Conservation (phyloP, 2,888 invertebrate genomes). For the Baronia brevicornis region DNA sequence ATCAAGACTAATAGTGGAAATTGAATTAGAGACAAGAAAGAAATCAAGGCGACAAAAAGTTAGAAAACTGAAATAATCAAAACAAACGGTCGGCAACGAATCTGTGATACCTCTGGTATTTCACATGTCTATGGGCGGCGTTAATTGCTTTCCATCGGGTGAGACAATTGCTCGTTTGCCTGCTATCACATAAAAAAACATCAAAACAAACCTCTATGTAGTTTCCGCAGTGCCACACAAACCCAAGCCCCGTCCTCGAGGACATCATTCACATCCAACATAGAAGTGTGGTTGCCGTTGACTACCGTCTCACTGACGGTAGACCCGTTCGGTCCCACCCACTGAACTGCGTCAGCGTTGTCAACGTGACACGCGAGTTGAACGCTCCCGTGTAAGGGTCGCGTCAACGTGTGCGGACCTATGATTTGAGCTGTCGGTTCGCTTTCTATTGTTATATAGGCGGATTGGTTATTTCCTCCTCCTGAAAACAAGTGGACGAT, state of each 20-base stretch:
- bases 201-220: conserved; percentile 31
- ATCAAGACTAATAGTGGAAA: no score
- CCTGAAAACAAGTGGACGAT: conserved; percentile 45
- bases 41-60: no score
- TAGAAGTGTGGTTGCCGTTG: conserved; percentile 27
- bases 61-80: no score
- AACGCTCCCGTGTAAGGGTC: conserved; percentile 26
- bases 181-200: conserved; percentile 52
- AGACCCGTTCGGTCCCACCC: conserved; percentile 34
- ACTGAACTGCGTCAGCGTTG: conserved; percentile 35
- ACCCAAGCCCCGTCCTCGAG: conserved; percentile 42
- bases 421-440: conserved; percentile 49
- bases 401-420: conserved; percentile 40
- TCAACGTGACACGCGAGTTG: conserved; percentile 46
- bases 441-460: conserved; percentile 30
- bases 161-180: no score
- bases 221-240: conserved; percentile 38
- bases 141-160: no score
- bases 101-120: no score
- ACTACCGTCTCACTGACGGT: conserved; percentile 26
- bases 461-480: conserved; percentile 40
- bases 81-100: no score
- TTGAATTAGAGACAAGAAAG: no score
- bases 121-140: no score
- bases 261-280: conserved; percentile 36